Evolutionary conservation across 2,888 invertebrate species (phyloP), one percentile per base, ranked within the genome.

Genomic region (Deilephila elpenor): DNA sequence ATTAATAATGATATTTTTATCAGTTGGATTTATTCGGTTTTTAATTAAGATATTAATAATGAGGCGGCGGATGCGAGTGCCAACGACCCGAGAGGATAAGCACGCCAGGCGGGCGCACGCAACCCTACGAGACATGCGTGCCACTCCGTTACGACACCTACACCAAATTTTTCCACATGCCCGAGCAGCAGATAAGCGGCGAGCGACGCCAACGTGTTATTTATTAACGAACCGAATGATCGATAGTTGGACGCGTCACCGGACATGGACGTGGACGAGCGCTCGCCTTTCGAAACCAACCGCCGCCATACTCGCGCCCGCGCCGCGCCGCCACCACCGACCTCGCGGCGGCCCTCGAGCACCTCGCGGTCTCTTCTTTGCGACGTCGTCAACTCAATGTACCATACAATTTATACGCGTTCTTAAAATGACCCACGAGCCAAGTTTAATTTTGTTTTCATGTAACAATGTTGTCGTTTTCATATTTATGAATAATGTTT

Each of bases 141-240:
- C 89, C 89, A 91, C 91, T 91, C 89, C 90, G 93, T 94, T 94
- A 91, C 94, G 93, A 94, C 93, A 94, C 92, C 93, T 93, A 94
- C 94, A 93, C 93, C 93, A 90, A 94, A 93, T 93, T 93, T 93
- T 94, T 94, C 93, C 93, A 93, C 94, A 93, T 94, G 94, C 91
- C 91, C 93, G 93, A 89, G 89, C 93, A 93, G 89, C 89, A 93
- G 94, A 94, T 94, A 93, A 94, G 93, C 93, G 86, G 89, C 89
- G 88, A 88, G 84, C 91, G 91, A 93, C 91, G 92, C 90, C 92
- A 88, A 93, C 93, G 93, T 94, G 93, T 93, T 93, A 93, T 94
- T 94, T 94, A 94, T 94, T 93, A 94, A 94, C 94, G 94, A 94
- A 94, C 93, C 93, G 94, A 94, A 94, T 94, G 94, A 94, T 94